Evolutionary conservation across 2,888 invertebrate genomes (phyloP).

Genomic region (Chrysopilus asiliformis): DNA sequence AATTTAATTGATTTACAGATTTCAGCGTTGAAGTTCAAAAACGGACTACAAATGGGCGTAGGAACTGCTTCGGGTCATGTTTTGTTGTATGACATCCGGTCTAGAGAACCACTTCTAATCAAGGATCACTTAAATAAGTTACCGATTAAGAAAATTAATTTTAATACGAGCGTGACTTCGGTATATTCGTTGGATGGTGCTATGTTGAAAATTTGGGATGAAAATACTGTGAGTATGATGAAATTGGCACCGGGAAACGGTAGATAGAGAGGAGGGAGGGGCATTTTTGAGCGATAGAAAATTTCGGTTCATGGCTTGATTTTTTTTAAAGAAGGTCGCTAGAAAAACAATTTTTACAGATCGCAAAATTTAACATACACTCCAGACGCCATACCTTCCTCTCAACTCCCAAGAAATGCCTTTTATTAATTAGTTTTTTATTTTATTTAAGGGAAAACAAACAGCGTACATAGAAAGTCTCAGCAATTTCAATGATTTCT

Average conservation of each 20-base stretch:
- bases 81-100: conserved; percentile 85
- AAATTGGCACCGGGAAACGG: too few species aligned
- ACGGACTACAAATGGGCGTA: conserved; percentile 65
- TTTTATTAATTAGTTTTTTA: neutral
- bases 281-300: too few species aligned
- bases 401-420: too few species aligned
- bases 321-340: too few species aligned
- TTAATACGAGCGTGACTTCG: conserved; percentile 64
- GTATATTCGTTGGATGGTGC: conserved; percentile 82
- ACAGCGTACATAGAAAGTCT: conserved; percentile 87
- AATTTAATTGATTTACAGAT: conserved; percentile 32
- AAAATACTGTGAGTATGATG: conserved; percentile 53
- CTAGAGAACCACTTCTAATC: conserved; percentile 70
- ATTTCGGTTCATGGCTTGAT: too few species aligned
- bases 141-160: conserved; percentile 80
- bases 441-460: conserved; percentile 59
- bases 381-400: too few species aligned
- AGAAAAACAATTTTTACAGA: too few species aligned
- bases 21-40: conserved; percentile 66
- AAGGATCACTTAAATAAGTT: conserved; percentile 93
- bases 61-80: conserved; percentile 92
- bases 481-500: conserved; percentile 78
- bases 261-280: too few species aligned
- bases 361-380: too few species aligned
- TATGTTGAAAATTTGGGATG: conserved; percentile 84